These are phyloP conservation scores for Listronotus oregonensis DNA, from an alignment of 1,140 invertebrate species.

Conservation along the genomic window DNA sequence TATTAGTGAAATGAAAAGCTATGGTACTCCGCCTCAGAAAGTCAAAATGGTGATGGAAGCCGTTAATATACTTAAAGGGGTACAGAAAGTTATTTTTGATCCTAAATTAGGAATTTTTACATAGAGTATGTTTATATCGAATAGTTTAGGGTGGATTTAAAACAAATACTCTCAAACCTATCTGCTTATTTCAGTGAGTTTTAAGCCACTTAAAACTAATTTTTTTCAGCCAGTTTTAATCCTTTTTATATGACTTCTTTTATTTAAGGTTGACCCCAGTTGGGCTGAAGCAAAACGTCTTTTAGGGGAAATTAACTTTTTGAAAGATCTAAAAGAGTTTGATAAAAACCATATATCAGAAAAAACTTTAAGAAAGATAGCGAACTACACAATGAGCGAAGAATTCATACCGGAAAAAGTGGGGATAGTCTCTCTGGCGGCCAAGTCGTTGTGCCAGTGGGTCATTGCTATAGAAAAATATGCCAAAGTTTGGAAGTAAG, in stretches of 20 bases:
- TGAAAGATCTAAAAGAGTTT: constrained; percentile 78
- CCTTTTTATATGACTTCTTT: not conserved
- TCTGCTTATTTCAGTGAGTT: no score
- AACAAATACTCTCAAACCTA: no score
- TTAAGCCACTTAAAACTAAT: no score
- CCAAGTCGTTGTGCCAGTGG: constrained; percentile 86
- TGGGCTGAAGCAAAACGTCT: constrained; percentile 87
- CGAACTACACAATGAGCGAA: constrained; percentile 74
- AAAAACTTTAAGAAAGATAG: constrained; percentile 78
- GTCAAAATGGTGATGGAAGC: constrained; percentile 90
- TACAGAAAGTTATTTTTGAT: constrained; percentile 35
- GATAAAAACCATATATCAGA: constrained; percentile 87
- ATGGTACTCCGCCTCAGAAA: constrained; percentile 78
- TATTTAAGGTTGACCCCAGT: constrained; percentile 68
- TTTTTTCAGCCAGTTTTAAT: no score
- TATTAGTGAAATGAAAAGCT: constrained; percentile 86
- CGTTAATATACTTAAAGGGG: constrained; percentile 79
- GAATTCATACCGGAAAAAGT: constrained; percentile 88
- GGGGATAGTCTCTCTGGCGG: constrained; percentile 76
- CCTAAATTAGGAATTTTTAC: not conserved
- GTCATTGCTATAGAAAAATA: constrained; percentile 91
- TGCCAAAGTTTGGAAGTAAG: constrained; percentile 79
- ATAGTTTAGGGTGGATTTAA: no score
- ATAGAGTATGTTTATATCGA: no score
- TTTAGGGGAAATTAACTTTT: constrained; percentile 77